These are phyloP conservation scores for Camelus bactrianus DNA, from an alignment of 2,113 vertebrate species.

Conservation along the genomic window DNA sequence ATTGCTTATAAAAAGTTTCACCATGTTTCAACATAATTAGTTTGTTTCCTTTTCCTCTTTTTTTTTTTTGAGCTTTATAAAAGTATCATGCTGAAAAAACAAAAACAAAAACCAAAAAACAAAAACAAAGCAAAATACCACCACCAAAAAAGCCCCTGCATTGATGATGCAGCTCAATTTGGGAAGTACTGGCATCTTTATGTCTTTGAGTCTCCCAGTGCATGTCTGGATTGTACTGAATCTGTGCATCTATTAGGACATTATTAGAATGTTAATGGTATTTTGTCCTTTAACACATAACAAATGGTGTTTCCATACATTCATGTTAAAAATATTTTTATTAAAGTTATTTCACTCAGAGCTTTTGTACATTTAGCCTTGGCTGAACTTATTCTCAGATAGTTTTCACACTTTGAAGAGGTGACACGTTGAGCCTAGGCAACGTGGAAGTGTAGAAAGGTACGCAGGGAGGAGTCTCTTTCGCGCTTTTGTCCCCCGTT, in stretches of 20 bases:
- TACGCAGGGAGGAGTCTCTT: background rate
- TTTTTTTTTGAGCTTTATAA: too few species aligned
- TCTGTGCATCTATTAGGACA: background rate
- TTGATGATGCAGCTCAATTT: background rate
- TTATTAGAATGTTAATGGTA: background rate
- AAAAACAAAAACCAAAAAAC: too few species aligned
- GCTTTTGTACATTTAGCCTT: background rate
- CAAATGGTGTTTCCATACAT: background rate
- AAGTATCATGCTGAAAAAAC: too few species aligned
- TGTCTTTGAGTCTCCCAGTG: background rate
- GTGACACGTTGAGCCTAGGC: background rate
- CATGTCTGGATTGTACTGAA: background rate
- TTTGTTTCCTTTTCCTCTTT: too few species aligned
- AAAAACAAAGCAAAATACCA: too few species aligned
- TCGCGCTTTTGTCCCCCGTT: background rate
- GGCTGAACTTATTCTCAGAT: background rate
- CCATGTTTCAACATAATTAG: too few species aligned
- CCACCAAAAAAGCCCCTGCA: too few species aligned
- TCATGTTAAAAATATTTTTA: background rate
- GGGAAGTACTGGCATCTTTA: background rate
- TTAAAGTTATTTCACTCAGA: background rate
- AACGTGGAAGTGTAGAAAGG: background rate
- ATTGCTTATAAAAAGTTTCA: too few species aligned
- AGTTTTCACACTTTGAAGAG: slow-evolving; percentile 44
- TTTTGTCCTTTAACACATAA: background rate